Evolutionary conservation across 2,797 vertebrate species (phyloP).

Genomic region (Okamejei kenojei): DNA sequence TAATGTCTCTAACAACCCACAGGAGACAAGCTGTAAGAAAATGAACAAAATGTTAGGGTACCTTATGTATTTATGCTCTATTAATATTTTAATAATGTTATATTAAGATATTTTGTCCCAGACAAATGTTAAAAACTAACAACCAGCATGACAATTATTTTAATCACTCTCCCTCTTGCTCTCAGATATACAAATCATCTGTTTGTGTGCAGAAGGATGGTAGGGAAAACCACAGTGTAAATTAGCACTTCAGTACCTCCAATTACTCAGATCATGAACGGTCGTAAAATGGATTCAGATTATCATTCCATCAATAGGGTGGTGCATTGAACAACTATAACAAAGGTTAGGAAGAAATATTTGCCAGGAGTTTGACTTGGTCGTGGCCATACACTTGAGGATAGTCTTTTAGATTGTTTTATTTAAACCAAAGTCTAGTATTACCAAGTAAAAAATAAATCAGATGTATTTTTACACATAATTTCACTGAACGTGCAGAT

Average conservation of each 20-base stretch:
- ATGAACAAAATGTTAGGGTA: conserved; percentile 42
- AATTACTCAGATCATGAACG: background rate
- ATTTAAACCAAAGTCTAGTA: too few species aligned
- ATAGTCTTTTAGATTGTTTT: too few species aligned
- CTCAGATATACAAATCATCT: background rate
- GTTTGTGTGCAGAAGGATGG: background rate
- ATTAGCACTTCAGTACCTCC: background rate
- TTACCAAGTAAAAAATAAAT: too few species aligned
- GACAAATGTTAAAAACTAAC: conserved; percentile 10
- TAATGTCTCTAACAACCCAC: conserved; percentile 86
- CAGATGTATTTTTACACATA: too few species aligned
- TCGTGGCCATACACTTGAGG: too few species aligned
- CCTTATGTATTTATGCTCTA: background rate
- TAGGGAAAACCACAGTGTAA: background rate
- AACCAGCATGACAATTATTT: background rate
- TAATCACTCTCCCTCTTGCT: background rate
- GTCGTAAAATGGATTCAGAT: background rate
- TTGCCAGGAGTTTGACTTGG: too few species aligned
- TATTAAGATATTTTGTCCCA: background rate
- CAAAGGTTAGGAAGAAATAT: too few species aligned
- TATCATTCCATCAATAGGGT: too few species aligned
- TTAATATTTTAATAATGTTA: background rate
- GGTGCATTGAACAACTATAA: too few species aligned
- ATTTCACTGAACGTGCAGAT: too few species aligned
- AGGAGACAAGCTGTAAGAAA: conserved; percentile 78